phyloP scores from a whole-genome alignment of 2,113 vertebrate species.

The Tringa solitaria region DNA sequence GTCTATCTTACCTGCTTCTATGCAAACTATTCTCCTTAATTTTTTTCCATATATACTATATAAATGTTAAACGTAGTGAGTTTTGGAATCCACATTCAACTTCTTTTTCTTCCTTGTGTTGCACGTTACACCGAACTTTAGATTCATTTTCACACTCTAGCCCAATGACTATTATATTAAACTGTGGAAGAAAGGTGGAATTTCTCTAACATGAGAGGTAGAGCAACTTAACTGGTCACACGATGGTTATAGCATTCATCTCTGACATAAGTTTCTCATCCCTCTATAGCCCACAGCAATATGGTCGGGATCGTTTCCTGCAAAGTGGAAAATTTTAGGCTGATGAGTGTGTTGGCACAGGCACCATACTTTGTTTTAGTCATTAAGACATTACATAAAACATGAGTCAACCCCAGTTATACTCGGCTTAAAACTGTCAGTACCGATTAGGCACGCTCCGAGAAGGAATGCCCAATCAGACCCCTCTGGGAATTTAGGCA shows the following conservation, averaged over 20 bases:
- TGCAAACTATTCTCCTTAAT: background rate
- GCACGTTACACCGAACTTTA: background rate
- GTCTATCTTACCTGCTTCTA: background rate
- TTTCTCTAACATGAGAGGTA: background rate
- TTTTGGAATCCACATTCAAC: background rate
- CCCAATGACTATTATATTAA: background rate
- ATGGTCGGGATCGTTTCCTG: background rate
- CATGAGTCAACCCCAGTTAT: background rate
- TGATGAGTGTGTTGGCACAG: background rate
- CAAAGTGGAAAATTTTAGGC: background rate
- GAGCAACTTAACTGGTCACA: background rate
- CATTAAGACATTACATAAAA: background rate
- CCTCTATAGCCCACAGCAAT: background rate
- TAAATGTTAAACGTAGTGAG: background rate
- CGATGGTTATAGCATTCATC: background rate
- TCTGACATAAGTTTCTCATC: background rate
- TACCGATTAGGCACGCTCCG: rapidly evolving
- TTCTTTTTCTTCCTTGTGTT: background rate
- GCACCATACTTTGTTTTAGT: background rate
- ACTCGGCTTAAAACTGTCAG: background rate
- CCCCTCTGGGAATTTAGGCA: background rate
- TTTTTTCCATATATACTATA: background rate
- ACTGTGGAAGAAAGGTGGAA: background rate
- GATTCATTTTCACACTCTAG: background rate
- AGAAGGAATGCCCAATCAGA: background rate